Conservation (phyloP, 2,113 vertebrate species). For the Setophaga coronata region DNA sequence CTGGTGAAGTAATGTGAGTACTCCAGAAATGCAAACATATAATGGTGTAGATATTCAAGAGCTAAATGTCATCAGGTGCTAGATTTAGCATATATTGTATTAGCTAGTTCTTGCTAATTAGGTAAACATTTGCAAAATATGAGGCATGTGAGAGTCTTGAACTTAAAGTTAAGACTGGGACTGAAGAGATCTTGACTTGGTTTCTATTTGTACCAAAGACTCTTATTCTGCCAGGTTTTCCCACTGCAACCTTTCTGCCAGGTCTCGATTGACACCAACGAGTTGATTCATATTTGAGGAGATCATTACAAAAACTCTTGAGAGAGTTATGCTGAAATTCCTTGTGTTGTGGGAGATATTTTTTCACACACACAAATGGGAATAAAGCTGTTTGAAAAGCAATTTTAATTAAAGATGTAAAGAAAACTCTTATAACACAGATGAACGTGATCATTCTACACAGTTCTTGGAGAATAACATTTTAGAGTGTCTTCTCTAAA, state of each 20-base stretch:
- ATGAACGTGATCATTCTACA: background rate
- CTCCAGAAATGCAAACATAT: background rate
- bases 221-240: background rate
- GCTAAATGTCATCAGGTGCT: background rate
- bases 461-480: background rate
- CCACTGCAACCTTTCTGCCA: background rate
- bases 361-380: background rate
- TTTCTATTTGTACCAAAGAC: background rate
- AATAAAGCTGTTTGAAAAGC: background rate
- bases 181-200: background rate
- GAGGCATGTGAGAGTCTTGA: background rate
- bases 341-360: background rate
- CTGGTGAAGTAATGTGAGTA: background rate
- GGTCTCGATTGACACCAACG: background rate
- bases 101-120: background rate
- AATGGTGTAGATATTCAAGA: background rate
- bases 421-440: background rate
- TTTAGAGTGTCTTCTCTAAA: background rate
- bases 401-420: background rate
- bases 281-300: background rate
- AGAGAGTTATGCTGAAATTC: background rate
- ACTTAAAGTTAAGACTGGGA: background rate
- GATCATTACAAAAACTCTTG: background rate
- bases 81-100: background rate
- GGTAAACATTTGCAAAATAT: background rate